These are phyloP conservation scores for Halocynthia aurantium DNA, from an alignment of 23 tunicate genomes.

Conservation along the genomic window DNA sequence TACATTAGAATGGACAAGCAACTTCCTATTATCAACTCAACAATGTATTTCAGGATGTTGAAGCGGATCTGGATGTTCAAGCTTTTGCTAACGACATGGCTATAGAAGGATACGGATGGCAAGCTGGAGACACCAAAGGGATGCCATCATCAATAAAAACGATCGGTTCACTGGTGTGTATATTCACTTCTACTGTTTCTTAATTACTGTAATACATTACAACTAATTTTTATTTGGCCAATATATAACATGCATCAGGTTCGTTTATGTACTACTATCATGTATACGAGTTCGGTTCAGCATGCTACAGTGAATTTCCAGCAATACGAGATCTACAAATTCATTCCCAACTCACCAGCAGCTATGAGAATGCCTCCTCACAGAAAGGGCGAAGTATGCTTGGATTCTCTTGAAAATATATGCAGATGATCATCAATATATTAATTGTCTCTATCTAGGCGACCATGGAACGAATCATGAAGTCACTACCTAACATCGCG, in stretches of 20 bases:
- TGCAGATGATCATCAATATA: neutral
- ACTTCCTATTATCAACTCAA: too few species aligned
- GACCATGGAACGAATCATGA: slow-evolving; percentile 2
- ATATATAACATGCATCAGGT: slow-evolving; percentile 8
- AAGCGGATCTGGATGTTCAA: neutral
- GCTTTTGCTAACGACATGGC: slow-evolving; percentile 10
- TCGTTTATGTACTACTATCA: slow-evolving; percentile 25
- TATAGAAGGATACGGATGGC: slow-evolving; percentile 12
- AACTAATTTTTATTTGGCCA: too few species aligned
- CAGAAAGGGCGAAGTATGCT: slow-evolving; percentile 37
- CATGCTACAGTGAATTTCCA: slow-evolving; percentile 51
- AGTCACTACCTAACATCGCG: neutral
- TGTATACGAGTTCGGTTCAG: slow-evolving; percentile 50
- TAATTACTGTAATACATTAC: too few species aligned
- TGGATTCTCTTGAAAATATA: neutral
- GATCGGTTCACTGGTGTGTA: neutral
- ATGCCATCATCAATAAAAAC: neutral
- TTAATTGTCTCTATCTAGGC: slow-evolving; percentile 4
- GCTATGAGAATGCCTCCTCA: slow-evolving; percentile 48
- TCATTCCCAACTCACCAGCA: slow-evolving; percentile 35
- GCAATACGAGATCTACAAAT: slow-evolving; percentile 34
- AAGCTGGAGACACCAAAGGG: slow-evolving; percentile 3
- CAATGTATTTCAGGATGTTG: slow-evolving; percentile 10
- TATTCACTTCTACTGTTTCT: neutral
- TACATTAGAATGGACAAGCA: too few species aligned